Evolutionary conservation across 92 coral and sea anemone genomes (phyloP).

Genomic region (Palythoa heliodiscus): DNA sequence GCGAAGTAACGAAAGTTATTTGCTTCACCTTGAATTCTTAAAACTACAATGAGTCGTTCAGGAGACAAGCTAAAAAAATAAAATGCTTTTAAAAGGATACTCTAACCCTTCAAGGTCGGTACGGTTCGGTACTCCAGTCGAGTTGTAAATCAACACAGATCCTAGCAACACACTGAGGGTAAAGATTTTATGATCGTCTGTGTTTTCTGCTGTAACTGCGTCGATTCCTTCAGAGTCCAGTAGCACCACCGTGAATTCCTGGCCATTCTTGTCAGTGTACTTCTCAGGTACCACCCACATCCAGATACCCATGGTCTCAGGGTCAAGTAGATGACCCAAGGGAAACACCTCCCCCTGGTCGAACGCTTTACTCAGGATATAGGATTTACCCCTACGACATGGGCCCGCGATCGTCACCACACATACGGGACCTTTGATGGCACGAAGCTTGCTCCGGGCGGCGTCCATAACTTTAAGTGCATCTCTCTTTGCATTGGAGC

Average conservation of each 20-base stretch:
- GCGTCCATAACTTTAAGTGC: background rate
- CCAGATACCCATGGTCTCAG: constrained; percentile 77
- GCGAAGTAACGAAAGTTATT: no score
- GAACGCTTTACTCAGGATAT: constrained; percentile 55
- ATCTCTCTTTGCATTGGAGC: background rate
- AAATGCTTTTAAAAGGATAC: constrained; percentile 67
- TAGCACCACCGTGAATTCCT: constrained; percentile 75
- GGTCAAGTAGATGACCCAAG: constrained; percentile 52
- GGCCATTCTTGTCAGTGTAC: constrained; percentile 44
- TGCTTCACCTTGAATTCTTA: no score
- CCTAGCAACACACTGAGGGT: constrained; percentile 74
- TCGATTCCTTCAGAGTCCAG: constrained; percentile 87
- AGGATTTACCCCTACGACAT: constrained; percentile 69
- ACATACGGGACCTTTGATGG: constrained; percentile 7
- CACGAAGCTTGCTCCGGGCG: background rate
- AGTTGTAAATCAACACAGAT: constrained; percentile 78
- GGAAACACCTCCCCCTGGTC: constrained; percentile 56
- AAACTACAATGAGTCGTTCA: no score
- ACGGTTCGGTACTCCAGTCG: constrained; percentile 60
- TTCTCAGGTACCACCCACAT: constrained; percentile 50
- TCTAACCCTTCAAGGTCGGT: constrained; percentile 63
- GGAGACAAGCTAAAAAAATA: no score
- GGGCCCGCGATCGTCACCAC: constrained; percentile 70
- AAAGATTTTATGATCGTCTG: constrained; percentile 68
- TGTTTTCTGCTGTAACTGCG: constrained; percentile 55